Conservation (phyloP, 2,888 invertebrate species). For the Oscheius sp. region DNA sequence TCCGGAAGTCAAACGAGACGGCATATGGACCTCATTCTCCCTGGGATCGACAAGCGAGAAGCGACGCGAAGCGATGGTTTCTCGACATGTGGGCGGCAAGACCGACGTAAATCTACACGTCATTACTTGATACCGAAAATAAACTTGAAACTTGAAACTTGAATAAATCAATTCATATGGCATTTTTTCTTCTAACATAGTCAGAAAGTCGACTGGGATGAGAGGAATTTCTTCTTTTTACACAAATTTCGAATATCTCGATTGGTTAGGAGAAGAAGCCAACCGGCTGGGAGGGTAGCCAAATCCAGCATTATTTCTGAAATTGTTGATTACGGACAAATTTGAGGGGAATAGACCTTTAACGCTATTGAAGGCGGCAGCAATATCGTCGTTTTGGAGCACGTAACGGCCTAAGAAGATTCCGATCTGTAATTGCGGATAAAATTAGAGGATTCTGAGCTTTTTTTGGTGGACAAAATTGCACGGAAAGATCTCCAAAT, state of each 20-base stretch:
- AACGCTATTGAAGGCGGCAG: not conserved
- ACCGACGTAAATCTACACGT: too few species aligned
- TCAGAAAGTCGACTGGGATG: slow-evolving; percentile 3
- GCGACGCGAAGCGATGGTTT: too few species aligned
- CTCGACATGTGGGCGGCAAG: too few species aligned
- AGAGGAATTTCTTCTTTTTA: slow-evolving; percentile 15
- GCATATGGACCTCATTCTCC: too few species aligned
- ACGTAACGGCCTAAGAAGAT: slow-evolving; percentile 8
- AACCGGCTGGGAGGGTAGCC: slow-evolving; percentile 12
- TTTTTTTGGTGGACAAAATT: too few species aligned
- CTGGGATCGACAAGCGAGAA: too few species aligned
- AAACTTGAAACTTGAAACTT: too few species aligned
- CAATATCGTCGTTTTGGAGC: slow-evolving; percentile 7
- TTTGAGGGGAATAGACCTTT: not conserved
- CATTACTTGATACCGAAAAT: too few species aligned
- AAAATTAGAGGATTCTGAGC: too few species aligned
- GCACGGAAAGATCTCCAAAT: too few species aligned
- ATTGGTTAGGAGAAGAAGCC: slow-evolving; percentile 13
- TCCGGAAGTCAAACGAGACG: too few species aligned
- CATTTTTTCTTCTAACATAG: not conserved
- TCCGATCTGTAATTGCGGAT: slow-evolving; percentile 14
- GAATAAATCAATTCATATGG: not conserved
- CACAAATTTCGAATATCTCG: slow-evolving; percentile 1
- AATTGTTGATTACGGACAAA: too few species aligned
- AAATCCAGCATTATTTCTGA: slow-evolving; percentile 9